These are phyloP conservation scores for Epirrhoe tristata DNA, from an alignment of 2,888 invertebrate species.

Conservation along the genomic window DNA sequence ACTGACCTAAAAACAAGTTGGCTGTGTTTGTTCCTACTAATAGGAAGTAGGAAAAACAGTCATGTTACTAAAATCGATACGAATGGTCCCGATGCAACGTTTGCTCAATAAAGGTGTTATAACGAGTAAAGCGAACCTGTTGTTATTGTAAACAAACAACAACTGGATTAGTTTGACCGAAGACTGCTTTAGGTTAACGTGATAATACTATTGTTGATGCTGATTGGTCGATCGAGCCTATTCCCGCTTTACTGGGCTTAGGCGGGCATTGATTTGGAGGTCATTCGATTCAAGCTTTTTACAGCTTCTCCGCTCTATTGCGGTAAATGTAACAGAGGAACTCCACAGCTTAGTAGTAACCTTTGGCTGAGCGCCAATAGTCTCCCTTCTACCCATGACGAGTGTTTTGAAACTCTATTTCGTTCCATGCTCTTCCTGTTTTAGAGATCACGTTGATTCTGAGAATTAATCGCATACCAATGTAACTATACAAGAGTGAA, in stretches of 20 bases:
- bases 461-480: background rate
- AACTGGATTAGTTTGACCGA: constrained; percentile 5
- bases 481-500: background rate
- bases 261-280: background rate
- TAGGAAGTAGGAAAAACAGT: background rate
- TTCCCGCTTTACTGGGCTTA: no score
- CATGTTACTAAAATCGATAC: constrained; percentile 12
- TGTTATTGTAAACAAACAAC: constrained; percentile 28
- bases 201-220: background rate
- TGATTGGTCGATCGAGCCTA: no score
- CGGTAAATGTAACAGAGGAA: background rate
- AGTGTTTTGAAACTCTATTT: constrained; percentile 19
- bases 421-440: constrained; percentile 18
- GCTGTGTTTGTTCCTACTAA: background rate
- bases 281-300: background rate
- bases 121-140: constrained; percentile 11
- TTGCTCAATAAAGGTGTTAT: constrained; percentile 8
- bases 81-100: background rate
- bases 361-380: constrained; percentile 24
- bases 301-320: background rate
- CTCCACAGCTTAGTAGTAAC: constrained; percentile 6
- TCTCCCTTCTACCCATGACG: constrained; percentile 23
- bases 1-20: background rate
- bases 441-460: constrained; percentile 2
- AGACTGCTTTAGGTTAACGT: background rate